Evolutionary conservation across 2,113 vertebrate genomes (phyloP), one percentile per base, ranked within the genome.

Genomic region (Aegotheles bennettii): DNA sequence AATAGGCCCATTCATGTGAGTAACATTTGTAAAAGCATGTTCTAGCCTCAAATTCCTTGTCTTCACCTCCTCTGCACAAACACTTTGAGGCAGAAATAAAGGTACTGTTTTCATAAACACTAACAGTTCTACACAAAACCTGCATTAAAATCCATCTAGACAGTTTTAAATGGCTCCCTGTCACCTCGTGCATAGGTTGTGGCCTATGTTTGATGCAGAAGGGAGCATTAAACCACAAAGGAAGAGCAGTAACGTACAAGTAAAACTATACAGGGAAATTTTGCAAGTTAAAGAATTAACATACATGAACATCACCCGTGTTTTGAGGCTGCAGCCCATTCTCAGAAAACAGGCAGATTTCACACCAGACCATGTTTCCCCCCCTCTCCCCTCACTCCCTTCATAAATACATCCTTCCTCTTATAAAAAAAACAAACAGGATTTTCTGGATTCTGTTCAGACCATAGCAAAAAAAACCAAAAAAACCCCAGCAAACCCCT

Each of bases 1-100:
- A 93, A 90, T 31, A 78, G 56, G 36, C 53, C 38, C 18, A 25
- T 82, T 87, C 83, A 60, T 20, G 60, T 70, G 59, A 93, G 10
- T 64, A 91, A 92, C 73, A 50, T 48, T 84, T 95, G 20, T 60
- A 85, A 95, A 88, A 54, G 13, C 48, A 82, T 35, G 73, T 64
- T 75, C 53, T 91, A 89, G 45, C 38, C 59, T 70, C 92, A 51
- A 54, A 76, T 47, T 78, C 81, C 35, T 42, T 15, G 12, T 75
- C 67, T 69, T 79, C 42, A 67, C 53, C 65, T 79, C 50, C 57
- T 61, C 35, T 17, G 38, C 38, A 76, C 76, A 94, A 87, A 78
- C 36, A 73, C 16, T 81, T 2, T 8, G n/a, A 73, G 10, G n/a
- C 10, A 85, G 77, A 90, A 90, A 48, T 0, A 54, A 26, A 84